Conservation (phyloP, 2,113 vertebrate genomes). For the Larimichthys crocea region DNA sequence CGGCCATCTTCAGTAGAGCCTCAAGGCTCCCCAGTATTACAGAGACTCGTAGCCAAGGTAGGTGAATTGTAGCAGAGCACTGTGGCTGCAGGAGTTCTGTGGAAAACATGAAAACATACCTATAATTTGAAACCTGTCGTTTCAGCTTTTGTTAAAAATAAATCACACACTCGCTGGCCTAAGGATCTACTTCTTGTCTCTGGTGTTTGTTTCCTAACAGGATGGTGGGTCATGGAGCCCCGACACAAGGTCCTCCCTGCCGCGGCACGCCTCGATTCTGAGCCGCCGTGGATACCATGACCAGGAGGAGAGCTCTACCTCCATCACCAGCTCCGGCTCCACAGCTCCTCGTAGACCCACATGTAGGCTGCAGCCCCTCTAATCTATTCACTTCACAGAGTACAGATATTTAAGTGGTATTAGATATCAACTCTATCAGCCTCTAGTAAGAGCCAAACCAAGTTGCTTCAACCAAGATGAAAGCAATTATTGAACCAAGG, state of each 20-base stretch:
- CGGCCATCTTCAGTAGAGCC: slow-evolving; percentile 84
- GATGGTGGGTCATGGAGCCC: slow-evolving; percentile 93
- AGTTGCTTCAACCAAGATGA: not conserved
- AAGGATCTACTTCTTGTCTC: not conserved
- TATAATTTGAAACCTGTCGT: not conserved
- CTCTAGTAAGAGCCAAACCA: not conserved
- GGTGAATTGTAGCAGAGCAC: slow-evolving; percentile 70
- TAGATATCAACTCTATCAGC: not conserved
- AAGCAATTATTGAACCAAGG: not conserved
- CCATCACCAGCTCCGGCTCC: slow-evolving; percentile 92
- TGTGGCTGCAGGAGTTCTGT: slow-evolving; percentile 12
- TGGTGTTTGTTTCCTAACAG: slow-evolving; percentile 76
- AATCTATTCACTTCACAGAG: slow-evolving; percentile 2
- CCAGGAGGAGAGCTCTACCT: slow-evolving; percentile 93
- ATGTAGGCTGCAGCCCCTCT: slow-evolving; percentile 79
- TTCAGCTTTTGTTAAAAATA: not conserved
- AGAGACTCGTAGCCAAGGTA: slow-evolving; percentile 87
- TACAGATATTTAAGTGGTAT: not conserved
- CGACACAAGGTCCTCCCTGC: slow-evolving; percentile 92
- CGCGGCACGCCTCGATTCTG: slow-evolving; percentile 91
- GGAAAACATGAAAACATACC: not conserved
- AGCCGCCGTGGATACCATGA: slow-evolving; percentile 88
- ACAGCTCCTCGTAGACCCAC: slow-evolving; percentile 94
- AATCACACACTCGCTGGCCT: not conserved
- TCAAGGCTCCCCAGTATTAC: slow-evolving; percentile 78